Conservation (phyloP, 1,140 invertebrate species). For the Atta cephalotes region DNA sequence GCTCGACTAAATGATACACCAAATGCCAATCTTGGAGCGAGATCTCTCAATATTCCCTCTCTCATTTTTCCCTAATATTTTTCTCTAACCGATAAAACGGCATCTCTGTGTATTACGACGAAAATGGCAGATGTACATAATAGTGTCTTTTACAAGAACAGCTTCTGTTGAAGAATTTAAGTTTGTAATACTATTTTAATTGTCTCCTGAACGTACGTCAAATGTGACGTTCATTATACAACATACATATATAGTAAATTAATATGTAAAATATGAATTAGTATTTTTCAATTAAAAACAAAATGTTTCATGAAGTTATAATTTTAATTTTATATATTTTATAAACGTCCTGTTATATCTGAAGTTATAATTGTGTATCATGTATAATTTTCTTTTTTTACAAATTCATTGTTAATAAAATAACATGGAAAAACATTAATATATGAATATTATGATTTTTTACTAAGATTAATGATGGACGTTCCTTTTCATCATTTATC, state of each 20-base stretch:
- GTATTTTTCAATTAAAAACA: background rate
- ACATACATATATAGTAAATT: background rate
- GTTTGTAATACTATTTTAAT: conserved; percentile 15
- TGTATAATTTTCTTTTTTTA: background rate
- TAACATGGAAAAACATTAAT: background rate
- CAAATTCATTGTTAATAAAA: background rate
- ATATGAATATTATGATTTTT: too few relatives aligned
- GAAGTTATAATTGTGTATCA: background rate
- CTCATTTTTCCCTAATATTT: background rate
- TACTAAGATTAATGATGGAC: background rate
- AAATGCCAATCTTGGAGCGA: background rate
- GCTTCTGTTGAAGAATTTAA: background rate
- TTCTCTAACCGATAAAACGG: background rate
- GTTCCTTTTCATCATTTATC: background rate
- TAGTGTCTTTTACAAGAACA: conserved; percentile 25
- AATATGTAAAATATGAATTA: background rate
- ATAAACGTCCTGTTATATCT: background rate
- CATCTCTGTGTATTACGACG: background rate
- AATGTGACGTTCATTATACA: background rate
- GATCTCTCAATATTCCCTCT: background rate
- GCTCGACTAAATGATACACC: background rate
- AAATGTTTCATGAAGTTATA: background rate
- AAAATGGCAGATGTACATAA: conserved; percentile 29
- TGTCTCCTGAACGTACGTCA: background rate
- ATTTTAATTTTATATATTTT: background rate